Conservation (phyloP, 2,888 invertebrate species). For the Sesamia inferens region DNA sequence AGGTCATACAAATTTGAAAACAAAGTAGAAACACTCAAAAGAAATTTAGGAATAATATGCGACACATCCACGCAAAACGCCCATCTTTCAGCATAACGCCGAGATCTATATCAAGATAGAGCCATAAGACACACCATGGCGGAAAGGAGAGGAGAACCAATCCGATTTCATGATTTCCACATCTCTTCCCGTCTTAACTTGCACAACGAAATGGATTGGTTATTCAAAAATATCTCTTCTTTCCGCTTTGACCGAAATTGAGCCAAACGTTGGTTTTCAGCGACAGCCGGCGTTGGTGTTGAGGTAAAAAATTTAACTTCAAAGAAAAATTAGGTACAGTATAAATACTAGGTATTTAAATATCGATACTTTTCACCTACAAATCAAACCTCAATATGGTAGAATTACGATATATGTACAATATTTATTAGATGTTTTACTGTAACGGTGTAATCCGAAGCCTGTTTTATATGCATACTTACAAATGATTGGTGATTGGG, state of each 20-base stretch:
- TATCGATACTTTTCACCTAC: constrained; percentile 18
- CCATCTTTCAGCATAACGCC: background rate
- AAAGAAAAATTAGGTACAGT: background rate
- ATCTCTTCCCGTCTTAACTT: no score
- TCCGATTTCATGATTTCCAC: no score
- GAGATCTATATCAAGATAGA: background rate
- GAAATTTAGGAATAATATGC: background rate
- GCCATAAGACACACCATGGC: no score
- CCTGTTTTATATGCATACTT: constrained; percentile 58
- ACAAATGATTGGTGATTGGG: constrained; percentile 63
- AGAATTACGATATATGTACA: constrained; percentile 49
- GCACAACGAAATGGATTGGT: no score
- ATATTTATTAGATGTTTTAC: constrained; percentile 62
- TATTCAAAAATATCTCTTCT: no score
- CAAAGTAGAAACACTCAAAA: background rate
- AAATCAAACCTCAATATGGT: constrained; percentile 24
- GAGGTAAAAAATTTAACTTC: background rate
- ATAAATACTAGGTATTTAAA: no score
- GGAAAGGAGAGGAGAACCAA: no score
- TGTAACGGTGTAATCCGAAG: constrained; percentile 56
- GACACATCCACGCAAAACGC: background rate
- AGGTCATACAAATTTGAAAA: no score
- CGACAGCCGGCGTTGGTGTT: no score
- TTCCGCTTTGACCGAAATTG: no score
- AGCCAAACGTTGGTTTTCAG: no score